A percentile compares a stretch with the other conserved stretches of the same genome.
phyloP scores from a whole-genome alignment of 1,140 invertebrate genomes.

The Parapsyche elsis region DNA sequence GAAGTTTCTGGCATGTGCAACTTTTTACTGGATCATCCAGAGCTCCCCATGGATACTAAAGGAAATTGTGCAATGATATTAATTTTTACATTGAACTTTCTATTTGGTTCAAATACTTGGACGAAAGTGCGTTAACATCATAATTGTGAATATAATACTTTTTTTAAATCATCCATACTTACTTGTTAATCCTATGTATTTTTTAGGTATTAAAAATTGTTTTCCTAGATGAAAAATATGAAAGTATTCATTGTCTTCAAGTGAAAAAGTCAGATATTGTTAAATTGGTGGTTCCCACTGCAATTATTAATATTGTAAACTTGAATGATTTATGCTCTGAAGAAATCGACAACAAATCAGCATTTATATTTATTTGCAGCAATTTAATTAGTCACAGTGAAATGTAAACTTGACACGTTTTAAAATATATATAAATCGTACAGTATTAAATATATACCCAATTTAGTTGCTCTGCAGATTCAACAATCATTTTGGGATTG shows the following conservation, averaged over 20 bases:
- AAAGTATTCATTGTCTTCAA: background rate
- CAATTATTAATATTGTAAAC: slow-evolving; percentile 48
- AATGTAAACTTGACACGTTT: slow-evolving; percentile 38
- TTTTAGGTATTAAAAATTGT: slow-evolving; percentile 38
- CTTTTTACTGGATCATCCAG: slow-evolving; percentile 47
- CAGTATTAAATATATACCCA: slow-evolving; percentile 26
- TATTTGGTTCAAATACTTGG: slow-evolving; percentile 45
- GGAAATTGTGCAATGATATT: slow-evolving; percentile 53
- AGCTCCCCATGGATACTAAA: slow-evolving; percentile 56
- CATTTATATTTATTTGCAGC: slow-evolving; percentile 40
- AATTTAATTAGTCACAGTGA: slow-evolving; percentile 42
- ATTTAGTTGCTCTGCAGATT: slow-evolving; percentile 61
- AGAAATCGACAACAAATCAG: background rate
- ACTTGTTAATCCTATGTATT: background rate
- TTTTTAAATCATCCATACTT: background rate
- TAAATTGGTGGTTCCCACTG: slow-evolving; percentile 39
- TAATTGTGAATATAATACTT: background rate
- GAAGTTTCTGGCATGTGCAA: slow-evolving; percentile 29
- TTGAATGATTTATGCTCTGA: slow-evolving; percentile 39
- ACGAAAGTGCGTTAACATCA: slow-evolving; percentile 43
- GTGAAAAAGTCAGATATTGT: slow-evolving; percentile 29
- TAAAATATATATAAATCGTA: background rate
- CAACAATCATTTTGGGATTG: slow-evolving; percentile 60
- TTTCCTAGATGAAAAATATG: background rate
- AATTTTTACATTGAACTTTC: slow-evolving; percentile 39